phyloP scores from a whole-genome alignment of 2,113 vertebrate genomes.

The Hipposideros armiger region DNA sequence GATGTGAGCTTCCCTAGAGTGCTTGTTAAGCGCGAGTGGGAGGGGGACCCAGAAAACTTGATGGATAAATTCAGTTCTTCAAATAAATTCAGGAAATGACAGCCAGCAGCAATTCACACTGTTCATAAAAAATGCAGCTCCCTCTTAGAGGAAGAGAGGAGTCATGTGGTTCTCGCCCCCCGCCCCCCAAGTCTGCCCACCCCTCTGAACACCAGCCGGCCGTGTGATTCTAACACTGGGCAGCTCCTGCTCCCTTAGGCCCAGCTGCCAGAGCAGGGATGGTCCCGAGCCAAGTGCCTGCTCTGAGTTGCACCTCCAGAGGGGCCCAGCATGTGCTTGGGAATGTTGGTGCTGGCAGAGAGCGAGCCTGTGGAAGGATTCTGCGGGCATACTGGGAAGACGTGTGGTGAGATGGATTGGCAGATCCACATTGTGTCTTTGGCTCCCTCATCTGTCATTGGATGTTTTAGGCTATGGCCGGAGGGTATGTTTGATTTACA shows the following conservation, averaged over 20 bases:
- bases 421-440: neutral
- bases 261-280: neutral
- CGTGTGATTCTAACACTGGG: neutral
- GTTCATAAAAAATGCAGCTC: neutral
- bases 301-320: neutral
- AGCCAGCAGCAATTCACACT: neutral
- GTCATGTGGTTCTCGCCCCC: neutral
- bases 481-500: conserved; percentile 1
- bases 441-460: neutral
- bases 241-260: neutral
- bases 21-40: neutral
- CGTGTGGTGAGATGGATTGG: accelerated
- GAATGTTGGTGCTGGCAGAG: too few species aligned
- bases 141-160: neutral
- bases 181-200: too few species aligned
- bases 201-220: neutral
- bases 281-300: neutral
- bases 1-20: neutral
- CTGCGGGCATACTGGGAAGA: neutral
- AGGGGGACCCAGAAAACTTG: neutral
- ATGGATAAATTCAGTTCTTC: conserved; percentile 36
- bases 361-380: accelerated
- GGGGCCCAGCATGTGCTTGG: neutral
- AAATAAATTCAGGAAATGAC: conserved; percentile 1
- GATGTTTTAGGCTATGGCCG: neutral